phyloP scores from a whole-genome alignment of 64 coral and sea anemone genomes.

The Stichodactyla helianthus region DNA sequence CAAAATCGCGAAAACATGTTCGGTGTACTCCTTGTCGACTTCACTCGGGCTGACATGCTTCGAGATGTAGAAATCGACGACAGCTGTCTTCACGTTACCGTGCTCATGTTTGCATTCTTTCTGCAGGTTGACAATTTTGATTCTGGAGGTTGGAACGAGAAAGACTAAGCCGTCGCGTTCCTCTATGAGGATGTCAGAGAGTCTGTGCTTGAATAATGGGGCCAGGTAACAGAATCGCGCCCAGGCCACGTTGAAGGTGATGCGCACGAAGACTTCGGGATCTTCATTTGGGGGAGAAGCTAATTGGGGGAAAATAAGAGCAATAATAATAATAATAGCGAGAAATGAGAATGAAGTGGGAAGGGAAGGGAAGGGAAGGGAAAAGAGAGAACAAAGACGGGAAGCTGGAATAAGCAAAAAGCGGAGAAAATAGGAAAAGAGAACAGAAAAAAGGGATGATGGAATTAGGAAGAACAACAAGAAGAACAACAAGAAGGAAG shows the following conservation, averaged over 20 bases:
- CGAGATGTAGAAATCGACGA: conserved; percentile 30
- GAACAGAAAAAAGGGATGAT: too few species aligned
- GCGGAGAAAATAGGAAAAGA: too few species aligned
- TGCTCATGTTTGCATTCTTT: background rate
- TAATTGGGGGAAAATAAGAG: background rate
- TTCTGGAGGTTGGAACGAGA: background rate
- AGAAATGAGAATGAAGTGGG: background rate
- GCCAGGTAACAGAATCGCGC: conserved; percentile 24
- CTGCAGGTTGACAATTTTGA: conserved; percentile 16
- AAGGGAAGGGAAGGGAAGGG: background rate
- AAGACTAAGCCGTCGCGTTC: background rate
- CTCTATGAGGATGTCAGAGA: conserved; percentile 29
- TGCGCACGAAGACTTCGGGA: conserved; percentile 25
- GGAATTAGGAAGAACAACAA: too few species aligned
- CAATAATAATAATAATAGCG: background rate
- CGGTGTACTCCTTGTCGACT: background rate
- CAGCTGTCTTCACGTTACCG: background rate
- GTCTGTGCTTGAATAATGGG: conserved; percentile 17
- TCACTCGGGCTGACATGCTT: background rate
- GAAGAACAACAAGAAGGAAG: too few species aligned
- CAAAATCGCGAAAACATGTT: conserved; percentile 8
- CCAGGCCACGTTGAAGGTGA: conserved; percentile 39
- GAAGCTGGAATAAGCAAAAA: background rate
- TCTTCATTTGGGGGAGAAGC: background rate
- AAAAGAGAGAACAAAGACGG: too few species aligned